A percentile compares a stretch with the other conserved stretches of the same genome.
phyloP scores from a whole-genome alignment of 1,140 invertebrate species.

The Lordiphosa collinella region DNA sequence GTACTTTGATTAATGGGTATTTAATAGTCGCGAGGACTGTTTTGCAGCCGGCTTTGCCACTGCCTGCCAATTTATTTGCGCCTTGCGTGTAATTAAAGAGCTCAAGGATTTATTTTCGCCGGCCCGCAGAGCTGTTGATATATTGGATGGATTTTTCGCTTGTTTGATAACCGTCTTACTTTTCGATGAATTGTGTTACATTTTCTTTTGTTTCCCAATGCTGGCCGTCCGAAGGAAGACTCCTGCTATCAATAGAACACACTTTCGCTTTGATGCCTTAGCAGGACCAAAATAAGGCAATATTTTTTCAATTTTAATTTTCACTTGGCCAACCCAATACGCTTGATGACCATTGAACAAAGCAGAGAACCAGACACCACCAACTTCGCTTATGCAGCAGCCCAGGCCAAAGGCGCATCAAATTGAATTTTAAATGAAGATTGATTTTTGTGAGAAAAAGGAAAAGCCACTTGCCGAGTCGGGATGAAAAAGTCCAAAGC shows the following conservation, averaged over 20 bases:
- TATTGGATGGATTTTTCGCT: too few relatives aligned
- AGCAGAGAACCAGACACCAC: constrained; percentile 8
- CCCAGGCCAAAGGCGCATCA: too few relatives aligned
- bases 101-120: too few relatives aligned
- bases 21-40: too few relatives aligned
- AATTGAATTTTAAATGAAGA: constrained; percentile 76
- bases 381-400: constrained; percentile 52
- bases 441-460: constrained; percentile 57
- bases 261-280: constrained; percentile 43
- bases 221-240: too few relatives aligned
- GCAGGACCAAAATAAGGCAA: constrained; percentile 20
- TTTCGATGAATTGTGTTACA: too few relatives aligned
- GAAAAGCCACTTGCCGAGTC: constrained; percentile 49
- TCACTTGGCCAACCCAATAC: constrained; percentile 41
- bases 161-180: too few relatives aligned
- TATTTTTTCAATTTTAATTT: constrained; percentile 36
- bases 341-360: constrained; percentile 32
- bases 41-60: too few relatives aligned
- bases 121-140: too few relatives aligned
- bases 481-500: constrained; percentile 42
- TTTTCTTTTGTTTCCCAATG: background rate
- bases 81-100: too few relatives aligned
- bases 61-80: too few relatives aligned
- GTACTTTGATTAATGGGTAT: too few relatives aligned
- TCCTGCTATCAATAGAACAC: background rate